Conservation (phyloP, 2,797 vertebrate species). For the Dryobates pubescens region DNA sequence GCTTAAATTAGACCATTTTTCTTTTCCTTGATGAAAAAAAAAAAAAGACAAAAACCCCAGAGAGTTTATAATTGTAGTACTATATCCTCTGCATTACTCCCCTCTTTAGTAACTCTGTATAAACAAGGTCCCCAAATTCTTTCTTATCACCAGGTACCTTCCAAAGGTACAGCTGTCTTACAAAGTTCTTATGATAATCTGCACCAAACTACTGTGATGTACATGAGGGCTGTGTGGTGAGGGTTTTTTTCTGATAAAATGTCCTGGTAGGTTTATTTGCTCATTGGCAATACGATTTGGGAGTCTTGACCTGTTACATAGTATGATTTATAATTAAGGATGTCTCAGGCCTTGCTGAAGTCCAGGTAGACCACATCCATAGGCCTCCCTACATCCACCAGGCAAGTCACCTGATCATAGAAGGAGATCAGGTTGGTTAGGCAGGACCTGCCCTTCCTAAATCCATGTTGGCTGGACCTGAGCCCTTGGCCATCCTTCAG, state of each 20-base stretch:
- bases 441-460: too few relatives aligned
- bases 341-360: not conserved
- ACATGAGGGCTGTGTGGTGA: not conserved
- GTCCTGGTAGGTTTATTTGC: conserved; percentile 7
- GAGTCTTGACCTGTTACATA: not conserved
- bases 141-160: not conserved
- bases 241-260: not conserved
- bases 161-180: not conserved
- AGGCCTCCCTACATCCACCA: too few relatives aligned
- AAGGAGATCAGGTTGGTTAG: too few relatives aligned
- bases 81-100: not conserved
- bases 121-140: not conserved
- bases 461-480: too few relatives aligned
- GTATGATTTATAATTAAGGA: conserved; percentile 18
- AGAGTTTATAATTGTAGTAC: not conserved
- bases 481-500: too few relatives aligned
- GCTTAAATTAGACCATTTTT: not conserved
- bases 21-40: not conserved
- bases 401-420: too few relatives aligned
- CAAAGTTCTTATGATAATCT: not conserved
- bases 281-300: conserved; percentile 1
- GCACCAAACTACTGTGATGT: not conserved
- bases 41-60: not conserved
- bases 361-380: too few relatives aligned
- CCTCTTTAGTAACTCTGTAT: not conserved